Percentiles rank a stretch among this genome's conserved stretches.
Evolutionary conservation across 2,888 invertebrate species (phyloP).

Genomic region (Phymatocera aterrima): DNA sequence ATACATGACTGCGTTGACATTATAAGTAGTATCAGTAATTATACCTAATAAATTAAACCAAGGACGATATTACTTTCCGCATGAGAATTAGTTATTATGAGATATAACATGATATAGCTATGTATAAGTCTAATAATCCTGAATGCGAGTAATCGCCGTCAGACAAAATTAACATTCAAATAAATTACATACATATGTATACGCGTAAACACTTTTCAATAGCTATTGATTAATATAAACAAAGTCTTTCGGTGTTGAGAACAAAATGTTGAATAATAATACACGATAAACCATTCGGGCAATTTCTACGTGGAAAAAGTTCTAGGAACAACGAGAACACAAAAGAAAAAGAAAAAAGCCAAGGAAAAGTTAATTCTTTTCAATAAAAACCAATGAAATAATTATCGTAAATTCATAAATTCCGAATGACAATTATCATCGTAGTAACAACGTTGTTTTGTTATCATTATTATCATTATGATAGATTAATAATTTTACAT

Average conservation of each 20-base stretch:
- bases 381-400: too few species aligned
- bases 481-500: conserved; percentile 38
- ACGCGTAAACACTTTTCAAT: conserved; percentile 32
- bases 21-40: too few species aligned
- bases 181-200: not conserved
- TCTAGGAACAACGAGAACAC: too few species aligned
- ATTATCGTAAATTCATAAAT: conserved; percentile 9
- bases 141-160: not conserved
- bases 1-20: not conserved
- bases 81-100: not conserved
- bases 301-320: not conserved
- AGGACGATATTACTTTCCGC: not conserved
- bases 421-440: conserved; percentile 19
- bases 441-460: conserved; percentile 33
- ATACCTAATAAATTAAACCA: too few species aligned
- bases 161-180: conserved; percentile 25
- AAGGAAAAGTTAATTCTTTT: too few species aligned
- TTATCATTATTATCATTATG: too few species aligned
- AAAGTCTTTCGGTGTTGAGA: conserved; percentile 15
- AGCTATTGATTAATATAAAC: conserved; percentile 23
- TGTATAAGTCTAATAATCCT: not conserved
- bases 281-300: not conserved
- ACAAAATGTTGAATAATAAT: not conserved
- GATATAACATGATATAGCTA: not conserved
- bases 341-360: too few species aligned